These are phyloP conservation scores for Aporrectodea caliginosa DNA, from an alignment of 1,140 invertebrate genomes.

Conservation along the genomic window DNA sequence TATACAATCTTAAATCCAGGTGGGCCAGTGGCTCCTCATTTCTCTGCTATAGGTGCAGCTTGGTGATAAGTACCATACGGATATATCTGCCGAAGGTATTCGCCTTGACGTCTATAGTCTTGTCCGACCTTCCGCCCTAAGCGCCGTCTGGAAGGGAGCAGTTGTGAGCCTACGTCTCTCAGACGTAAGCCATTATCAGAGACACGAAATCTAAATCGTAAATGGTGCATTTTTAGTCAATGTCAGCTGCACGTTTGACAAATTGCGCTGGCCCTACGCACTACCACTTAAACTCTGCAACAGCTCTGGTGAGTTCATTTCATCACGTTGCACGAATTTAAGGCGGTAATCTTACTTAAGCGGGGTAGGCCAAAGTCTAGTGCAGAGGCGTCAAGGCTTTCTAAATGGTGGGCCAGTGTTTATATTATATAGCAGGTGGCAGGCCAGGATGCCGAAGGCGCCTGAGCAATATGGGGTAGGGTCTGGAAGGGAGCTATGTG, in stretches of 20 bases:
- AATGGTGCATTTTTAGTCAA: not conserved
- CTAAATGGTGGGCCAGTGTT: too few species aligned
- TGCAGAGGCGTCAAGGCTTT: too few species aligned
- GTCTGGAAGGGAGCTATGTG: not conserved
- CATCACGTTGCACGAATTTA: too few species aligned
- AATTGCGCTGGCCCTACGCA: not conserved
- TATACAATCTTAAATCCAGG: too few species aligned
- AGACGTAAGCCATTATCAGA: not conserved
- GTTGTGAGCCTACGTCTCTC: not conserved
- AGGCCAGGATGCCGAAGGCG: too few species aligned
- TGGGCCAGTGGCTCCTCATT: not conserved
- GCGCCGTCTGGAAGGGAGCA: not conserved
- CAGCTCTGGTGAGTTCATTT: too few species aligned
- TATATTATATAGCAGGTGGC: too few species aligned
- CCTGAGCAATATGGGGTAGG: not conserved
- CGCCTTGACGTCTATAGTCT: not conserved
- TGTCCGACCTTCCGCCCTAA: not conserved
- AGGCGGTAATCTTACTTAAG: too few species aligned
- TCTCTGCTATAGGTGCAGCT: not conserved
- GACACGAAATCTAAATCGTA: too few species aligned
- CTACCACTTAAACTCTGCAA: not conserved
- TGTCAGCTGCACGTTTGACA: not conserved
- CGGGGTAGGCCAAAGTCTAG: too few species aligned
- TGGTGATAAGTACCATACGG: not conserved
- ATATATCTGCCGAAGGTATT: not conserved